A percentile compares a stretch with the other conserved stretches of the same genome.
Evolutionary conservation across 2,888 invertebrate genomes (phyloP).

Genomic region (Proisotoma minuta): DNA sequence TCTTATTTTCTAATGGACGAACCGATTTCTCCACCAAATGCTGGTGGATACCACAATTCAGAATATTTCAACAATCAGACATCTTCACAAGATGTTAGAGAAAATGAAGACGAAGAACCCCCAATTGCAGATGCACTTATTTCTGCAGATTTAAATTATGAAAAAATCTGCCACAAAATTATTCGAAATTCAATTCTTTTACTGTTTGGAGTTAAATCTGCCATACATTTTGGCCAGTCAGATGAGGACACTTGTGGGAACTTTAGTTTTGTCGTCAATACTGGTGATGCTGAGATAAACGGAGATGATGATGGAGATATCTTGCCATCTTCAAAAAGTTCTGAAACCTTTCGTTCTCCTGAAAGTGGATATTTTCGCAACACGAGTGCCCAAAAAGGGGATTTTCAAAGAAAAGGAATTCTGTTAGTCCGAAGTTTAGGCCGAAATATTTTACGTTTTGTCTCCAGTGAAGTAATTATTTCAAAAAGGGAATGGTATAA

Average conservation of each 20-base stretch:
- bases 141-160: constrained; percentile 46
- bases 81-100: constrained; percentile 10
- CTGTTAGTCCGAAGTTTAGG: constrained; percentile 26
- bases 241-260: constrained; percentile 9
- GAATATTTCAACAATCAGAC: constrained; percentile 12
- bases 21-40: constrained; percentile 17
- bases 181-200: constrained; percentile 56
- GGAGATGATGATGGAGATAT: constrained; percentile 12
- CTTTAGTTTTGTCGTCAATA: constrained; percentile 8
- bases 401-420: neutral
- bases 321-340: constrained; percentile 23
- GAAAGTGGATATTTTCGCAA: constrained; percentile 12
- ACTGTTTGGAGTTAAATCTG: constrained; percentile 54
- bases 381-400: neutral
- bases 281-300: constrained; percentile 14
- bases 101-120: neutral
- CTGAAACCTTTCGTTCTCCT: constrained; percentile 34
- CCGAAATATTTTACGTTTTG: constrained; percentile 36
- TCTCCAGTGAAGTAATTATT: constrained; percentile 26
- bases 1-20: constrained; percentile 36
- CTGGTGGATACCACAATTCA: constrained; percentile 13
- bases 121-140: no score
- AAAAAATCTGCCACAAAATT: constrained; percentile 52
- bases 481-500: constrained; percentile 36
- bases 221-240: constrained; percentile 33